Percentiles rank a stretch among this genome's conserved stretches.
phyloP scores from a whole-genome alignment of 2,113 vertebrate genomes.

The Eudyptes chrysolophus region DNA sequence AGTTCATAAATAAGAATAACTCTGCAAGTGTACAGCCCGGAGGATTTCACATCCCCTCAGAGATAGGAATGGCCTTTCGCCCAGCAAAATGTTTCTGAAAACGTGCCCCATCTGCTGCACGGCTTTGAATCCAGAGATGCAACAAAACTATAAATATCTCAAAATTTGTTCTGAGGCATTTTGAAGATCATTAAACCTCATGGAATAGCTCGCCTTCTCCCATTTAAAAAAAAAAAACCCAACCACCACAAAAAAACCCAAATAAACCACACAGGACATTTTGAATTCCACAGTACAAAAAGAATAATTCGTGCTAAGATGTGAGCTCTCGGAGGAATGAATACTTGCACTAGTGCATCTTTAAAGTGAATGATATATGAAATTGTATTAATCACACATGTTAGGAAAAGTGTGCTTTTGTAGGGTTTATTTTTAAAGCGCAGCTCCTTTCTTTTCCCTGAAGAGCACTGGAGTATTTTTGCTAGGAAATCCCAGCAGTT shows the following conservation, averaged over 20 bases:
- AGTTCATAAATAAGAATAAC: slow-evolving; percentile 55
- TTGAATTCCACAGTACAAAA: not conserved
- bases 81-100: slow-evolving; percentile 40
- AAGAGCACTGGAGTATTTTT: not conserved
- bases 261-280: not conserved
- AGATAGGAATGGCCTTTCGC: slow-evolving; percentile 43
- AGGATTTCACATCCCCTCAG: slow-evolving; percentile 41
- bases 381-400: slow-evolving; percentile 36
- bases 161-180: slow-evolving; percentile 28
- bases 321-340: not conserved
- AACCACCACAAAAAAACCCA: not conserved
- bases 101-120: slow-evolving; percentile 46
- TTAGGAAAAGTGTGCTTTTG: not conserved
- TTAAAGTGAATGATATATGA: slow-evolving; percentile 9
- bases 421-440: not conserved
- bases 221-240: not conserved
- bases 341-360: not conserved
- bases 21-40: not conserved
- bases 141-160: slow-evolving; percentile 42
- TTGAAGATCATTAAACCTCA: slow-evolving; percentile 35
- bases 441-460: not conserved
- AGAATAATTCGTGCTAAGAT: not conserved
- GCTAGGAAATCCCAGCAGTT: slow-evolving; percentile 7
- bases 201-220: not conserved
- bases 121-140: slow-evolving; percentile 22